These are phyloP conservation scores for Tupaia chinensis DNA, from an alignment of 2,113 vertebrate genomes.

Conservation along the genomic window DNA sequence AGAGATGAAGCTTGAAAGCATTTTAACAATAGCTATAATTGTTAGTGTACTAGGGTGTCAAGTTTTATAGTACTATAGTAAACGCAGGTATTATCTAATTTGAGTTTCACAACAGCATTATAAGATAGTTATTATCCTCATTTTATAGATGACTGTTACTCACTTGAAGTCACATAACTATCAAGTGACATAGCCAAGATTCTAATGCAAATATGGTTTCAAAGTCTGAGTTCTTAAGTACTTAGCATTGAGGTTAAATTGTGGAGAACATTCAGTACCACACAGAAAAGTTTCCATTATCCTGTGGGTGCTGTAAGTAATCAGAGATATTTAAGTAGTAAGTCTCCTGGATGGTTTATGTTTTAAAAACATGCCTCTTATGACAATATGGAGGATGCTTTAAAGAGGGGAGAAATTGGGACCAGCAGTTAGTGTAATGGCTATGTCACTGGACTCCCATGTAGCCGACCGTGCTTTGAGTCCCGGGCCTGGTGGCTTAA, in stretches of 20 bases:
- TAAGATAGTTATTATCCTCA: background rate
- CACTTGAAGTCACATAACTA: background rate
- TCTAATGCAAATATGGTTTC: background rate
- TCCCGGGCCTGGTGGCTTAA: too few species aligned
- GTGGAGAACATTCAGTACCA: background rate
- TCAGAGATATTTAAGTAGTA: background rate
- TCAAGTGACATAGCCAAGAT: background rate
- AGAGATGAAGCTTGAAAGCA: background rate
- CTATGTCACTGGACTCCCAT: too few species aligned
- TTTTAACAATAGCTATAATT: background rate
- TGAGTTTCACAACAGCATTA: background rate
- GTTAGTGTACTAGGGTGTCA: background rate
- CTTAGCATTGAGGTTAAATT: background rate
- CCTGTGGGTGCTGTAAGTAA: background rate
- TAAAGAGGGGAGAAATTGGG: background rate
- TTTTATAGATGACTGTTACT: constrained; percentile 16
- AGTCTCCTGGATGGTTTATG: background rate
- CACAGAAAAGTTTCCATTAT: background rate
- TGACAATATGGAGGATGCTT: background rate
- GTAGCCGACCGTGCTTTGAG: too few species aligned
- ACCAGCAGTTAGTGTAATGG: too few species aligned
- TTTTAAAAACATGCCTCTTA: constrained; percentile 27
- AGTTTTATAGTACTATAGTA: background rate
- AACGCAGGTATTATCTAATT: background rate
- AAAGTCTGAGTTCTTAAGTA: background rate